Evolutionary conservation across 2,113 vertebrate species (phyloP).

Genomic region (Lepus americanus): DNA sequence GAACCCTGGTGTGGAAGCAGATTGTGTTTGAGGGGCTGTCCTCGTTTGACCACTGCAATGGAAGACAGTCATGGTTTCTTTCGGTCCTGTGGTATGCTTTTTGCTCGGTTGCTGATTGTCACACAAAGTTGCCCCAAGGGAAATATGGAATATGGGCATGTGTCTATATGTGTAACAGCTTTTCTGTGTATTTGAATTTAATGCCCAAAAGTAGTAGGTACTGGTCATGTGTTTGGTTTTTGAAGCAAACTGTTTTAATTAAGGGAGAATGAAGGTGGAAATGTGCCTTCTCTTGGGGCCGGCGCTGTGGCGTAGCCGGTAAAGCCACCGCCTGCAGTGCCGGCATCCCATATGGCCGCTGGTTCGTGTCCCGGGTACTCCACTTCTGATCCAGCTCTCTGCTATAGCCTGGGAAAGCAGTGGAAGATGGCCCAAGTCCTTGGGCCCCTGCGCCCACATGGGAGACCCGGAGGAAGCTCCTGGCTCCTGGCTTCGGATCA

Average conservation of each 20-base stretch:
- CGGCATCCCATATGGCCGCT: no score
- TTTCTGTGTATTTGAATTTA: background rate
- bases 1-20: background rate
- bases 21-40: background rate
- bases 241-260: conserved; percentile 35
- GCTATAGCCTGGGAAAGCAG: no score
- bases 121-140: background rate
- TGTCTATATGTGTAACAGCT: background rate
- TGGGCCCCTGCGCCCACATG: no score
- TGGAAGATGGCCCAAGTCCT: no score
- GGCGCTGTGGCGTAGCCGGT: no score
- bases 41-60: background rate
- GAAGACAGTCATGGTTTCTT: background rate
- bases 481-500: no score
- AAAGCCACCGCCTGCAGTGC: no score
- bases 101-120: background rate
- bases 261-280: background rate
- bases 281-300: background rate
- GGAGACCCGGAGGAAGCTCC: no score
- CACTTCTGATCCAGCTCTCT: no score
- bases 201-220: background rate
- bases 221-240: background rate
- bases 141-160: background rate
- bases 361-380: no score
- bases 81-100: background rate